These are phyloP conservation scores for Mus minutoides DNA, from an alignment of 2,797 vertebrate genomes.

Conservation along the genomic window DNA sequence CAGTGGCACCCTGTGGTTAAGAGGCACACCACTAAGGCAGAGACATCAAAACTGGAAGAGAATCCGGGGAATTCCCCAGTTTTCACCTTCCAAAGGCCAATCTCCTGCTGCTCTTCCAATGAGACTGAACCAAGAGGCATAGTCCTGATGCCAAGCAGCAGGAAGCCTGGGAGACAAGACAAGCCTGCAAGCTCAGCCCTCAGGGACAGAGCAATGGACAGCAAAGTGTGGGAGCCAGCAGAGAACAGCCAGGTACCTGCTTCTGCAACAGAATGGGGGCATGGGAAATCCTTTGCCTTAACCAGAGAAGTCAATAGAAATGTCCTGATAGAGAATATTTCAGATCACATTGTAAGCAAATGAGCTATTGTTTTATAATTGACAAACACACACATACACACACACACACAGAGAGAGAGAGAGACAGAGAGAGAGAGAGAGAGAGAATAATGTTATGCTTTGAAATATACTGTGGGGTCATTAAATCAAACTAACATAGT, in stretches of 20 bases:
- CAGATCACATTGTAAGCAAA: not conserved
- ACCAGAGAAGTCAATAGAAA: not conserved
- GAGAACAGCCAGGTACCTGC: too few relatives aligned
- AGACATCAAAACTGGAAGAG: not conserved
- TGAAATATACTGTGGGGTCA: not conserved
- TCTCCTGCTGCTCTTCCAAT: not conserved
- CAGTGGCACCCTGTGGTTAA: not conserved
- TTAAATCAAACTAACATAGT: not conserved
- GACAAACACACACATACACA: not conserved
- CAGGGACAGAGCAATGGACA: not conserved
- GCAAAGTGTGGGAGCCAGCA: not conserved
- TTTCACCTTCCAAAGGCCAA: not conserved
- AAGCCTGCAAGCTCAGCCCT: not conserved
- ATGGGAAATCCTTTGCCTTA: not conserved
- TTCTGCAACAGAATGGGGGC: not conserved
- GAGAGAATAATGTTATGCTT: not conserved
- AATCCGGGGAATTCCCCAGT: too few relatives aligned
- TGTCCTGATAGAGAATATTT: not conserved
- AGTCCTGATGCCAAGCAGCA: not conserved
- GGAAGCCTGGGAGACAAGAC: not conserved
- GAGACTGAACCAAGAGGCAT: not conserved
- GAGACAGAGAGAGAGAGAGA: not conserved
- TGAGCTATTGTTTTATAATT: not conserved
- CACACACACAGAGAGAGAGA: too few relatives aligned
- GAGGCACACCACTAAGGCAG: not conserved